Base-by-base conservation (phyloP, 2,113 vertebrate species). In the Lepidothrix coronata region DNA sequence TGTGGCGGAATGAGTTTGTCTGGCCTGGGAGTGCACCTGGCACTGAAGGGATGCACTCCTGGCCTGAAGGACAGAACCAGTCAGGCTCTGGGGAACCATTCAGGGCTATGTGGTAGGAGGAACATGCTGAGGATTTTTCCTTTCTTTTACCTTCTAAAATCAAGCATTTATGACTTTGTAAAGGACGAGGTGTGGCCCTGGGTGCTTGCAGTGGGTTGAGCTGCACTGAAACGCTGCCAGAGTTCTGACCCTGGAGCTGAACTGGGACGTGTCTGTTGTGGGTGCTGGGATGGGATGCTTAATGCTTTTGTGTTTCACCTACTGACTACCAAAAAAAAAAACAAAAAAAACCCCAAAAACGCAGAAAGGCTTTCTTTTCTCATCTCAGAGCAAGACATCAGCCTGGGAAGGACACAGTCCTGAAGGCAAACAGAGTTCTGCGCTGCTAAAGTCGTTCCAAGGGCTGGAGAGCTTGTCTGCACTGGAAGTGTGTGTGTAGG, bases 251-350 rank as follows among this genome's bases (percentile, higher is more conserved):
- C 73, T 57, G 70, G 35, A 15, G 3, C 43, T 75, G 74, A 4
- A 1, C n/a, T 8, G 15, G 57, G 37, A 33, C 0, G 0, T 25
- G 46, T 19, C 85, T 89, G 55, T 14, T 49, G 21, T 11, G 63
- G 49, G 43, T 19, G 37, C 39, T 6, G 51, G 44, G n/a, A 30
- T 4, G 39, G 33, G 71, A 71, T 63, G 44, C 18, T 61, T 23
- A 39, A 23, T 39, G 49, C 30, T 58, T 46, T n/a, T 71, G 55
- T 62, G n/a, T 25, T 73, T 51, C 13, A 48, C 39, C 68, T 43
- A 8, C 54, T 80, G 59, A 33, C 59, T n/a, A 68, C 77, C 17
- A 18, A 49, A n/a, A 39, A 81, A 77, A 59, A 39, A 14, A 7
- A 73, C 61, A 55, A 43, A 19, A 8, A 18, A 16, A n/a, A n/a